Conservation (phyloP, 2,888 invertebrate species). For the Hymenopus coronatus region DNA sequence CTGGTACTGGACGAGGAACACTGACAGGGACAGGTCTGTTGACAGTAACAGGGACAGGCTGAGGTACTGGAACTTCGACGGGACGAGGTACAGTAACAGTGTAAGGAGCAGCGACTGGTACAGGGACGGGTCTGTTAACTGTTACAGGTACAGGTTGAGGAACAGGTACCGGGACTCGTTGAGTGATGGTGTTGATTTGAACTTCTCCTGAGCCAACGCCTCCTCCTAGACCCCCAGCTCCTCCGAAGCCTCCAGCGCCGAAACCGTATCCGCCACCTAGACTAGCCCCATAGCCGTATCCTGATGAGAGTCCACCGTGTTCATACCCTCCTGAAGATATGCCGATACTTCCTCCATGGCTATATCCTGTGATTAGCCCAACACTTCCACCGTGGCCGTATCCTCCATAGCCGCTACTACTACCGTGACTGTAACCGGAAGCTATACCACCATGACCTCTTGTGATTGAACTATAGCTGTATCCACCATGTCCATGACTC, state of each 20-base stretch:
- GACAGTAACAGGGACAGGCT: not conserved
- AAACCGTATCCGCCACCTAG: too few relatives aligned
- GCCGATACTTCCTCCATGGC: not conserved
- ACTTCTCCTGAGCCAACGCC: not conserved
- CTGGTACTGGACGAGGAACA: not conserved
- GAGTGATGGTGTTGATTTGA: not conserved
- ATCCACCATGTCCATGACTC: not conserved
- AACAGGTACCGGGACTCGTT: not conserved
- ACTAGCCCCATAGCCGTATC: too few relatives aligned
- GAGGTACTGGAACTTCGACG: not conserved
- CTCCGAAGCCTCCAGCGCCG: not conserved
- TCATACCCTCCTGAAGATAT: too few relatives aligned
- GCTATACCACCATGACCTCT: not conserved
- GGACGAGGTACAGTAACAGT: not conserved
- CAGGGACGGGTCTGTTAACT: constrained; percentile 5
- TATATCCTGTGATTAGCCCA: not conserved
- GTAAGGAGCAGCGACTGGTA: not conserved
- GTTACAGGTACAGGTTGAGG: constrained; percentile 3
- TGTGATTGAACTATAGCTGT: not conserved
- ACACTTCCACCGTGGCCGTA: not conserved
- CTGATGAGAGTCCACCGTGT: too few relatives aligned
- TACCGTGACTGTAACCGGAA: not conserved
- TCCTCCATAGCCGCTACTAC: not conserved
- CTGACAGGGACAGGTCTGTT: not conserved
- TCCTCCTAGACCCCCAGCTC: not conserved